Evolutionary conservation across 2,888 invertebrate species (phyloP), one percentile per base, ranked within the genome.

Genomic region (Cosmia pyralina): DNA sequence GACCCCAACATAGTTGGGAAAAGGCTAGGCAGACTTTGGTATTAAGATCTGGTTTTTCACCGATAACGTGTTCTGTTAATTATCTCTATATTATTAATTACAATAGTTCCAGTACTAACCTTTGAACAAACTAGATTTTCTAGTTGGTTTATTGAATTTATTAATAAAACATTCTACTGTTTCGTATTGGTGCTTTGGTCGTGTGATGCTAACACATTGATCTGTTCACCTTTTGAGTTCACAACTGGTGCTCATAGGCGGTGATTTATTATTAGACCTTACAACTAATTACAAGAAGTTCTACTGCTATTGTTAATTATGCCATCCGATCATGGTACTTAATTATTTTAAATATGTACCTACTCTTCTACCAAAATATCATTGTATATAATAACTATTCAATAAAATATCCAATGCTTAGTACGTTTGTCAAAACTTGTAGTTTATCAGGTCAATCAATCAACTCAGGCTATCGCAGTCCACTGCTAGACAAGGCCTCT

Each of bases 111-210:
- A 46, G 17, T 8, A 79, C 4, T 63, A 55, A 80, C 77, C 77
- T 77, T 80, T 76, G 2, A 34, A 48, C 0, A 48, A 74, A 80
- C 81, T 67, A 34, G 77, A 63, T 28, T 75, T 58, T 67, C 62
- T n/a, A 15, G 70, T 64, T 44, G 2, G 19, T 52, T 63, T 52
- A 19, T 53, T 46, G 46, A 38, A 28, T 5, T 62, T 55, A 4
- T 13, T 72, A 15, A 22, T 57, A 57, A 60, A 55, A 62, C 41
- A n/a, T 41, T 60, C 22, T 55, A 17, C 8, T 28, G 15, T 46
- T 59, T 60, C 34, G 4, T 38, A 15, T 44, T 44, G 22, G 38
- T 50, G 2, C n/a, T 22, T 59, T 5, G 22, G 17, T 59, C 19
- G 11, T 59, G 17, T 28, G 2, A 22, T 38, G n/a, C 2, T 13